Base-by-base conservation (phyloP, 92 coral and sea anemone species). In the Porites lobata region DNA sequence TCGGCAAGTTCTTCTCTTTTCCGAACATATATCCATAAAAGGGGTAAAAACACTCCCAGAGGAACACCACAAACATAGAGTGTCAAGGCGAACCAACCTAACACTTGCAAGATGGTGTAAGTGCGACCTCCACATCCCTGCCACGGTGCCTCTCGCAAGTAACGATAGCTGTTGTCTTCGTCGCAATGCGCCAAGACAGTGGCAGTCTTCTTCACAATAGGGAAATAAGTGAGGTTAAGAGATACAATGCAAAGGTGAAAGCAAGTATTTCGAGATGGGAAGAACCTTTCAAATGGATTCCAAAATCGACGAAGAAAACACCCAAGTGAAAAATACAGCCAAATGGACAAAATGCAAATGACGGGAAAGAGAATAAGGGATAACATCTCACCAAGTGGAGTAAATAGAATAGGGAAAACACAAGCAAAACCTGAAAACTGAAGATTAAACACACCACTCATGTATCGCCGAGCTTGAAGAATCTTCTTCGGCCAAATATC, bases 401-500 rank as follows among this genome's bases (percentile, higher is more conserved):
- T 89, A 19, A 85, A 89, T 56, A 90, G 58, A 26, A 32, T 10
- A 0, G 92, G 92, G 19, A 89, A 13, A 14, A 78, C 57, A 77
- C 95, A 92, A 4, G 85, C 85, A n/a, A 92, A 74, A 52, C 92
- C 93, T 3, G 91, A 64, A 59, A 92, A 89, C 19, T 83, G 78
- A 17, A 92, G 85, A 73, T 89, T 92, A 51, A 92, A 79, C 14
- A 78, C 72, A 74, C 90, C 90, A 57, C 92, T 92, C 50, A 92
- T 83, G 80, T 89, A 90, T 50, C 76, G 87, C 54, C 89, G 92
- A 21, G 87, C 61, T 2, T 62, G 61, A 32, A 85, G 15, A 24
- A 92, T 77, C 54, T 84, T 53, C 9, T 71, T 43, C 9, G 94
- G 94, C 94, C 94, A 92, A n/a, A 84, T 56, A 56, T 56, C 17